Evolutionary conservation across 1,140 invertebrate species (phyloP).

Genomic region (Drosophila trapezifrons): DNA sequence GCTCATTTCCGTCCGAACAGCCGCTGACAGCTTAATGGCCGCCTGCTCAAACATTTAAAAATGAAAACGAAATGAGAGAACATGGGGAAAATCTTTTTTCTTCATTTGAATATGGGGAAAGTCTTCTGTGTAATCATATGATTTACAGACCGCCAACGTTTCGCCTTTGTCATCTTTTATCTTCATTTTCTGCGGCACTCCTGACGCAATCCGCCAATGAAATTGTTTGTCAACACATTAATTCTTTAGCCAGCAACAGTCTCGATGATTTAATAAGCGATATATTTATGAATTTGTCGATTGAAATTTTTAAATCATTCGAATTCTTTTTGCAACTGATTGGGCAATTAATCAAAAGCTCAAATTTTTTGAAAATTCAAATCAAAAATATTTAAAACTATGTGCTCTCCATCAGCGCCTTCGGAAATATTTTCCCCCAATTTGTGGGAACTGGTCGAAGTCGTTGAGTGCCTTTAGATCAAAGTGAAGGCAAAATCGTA

Average conservation of each 20-base stretch:
- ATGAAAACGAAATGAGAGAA: constrained; percentile 34
- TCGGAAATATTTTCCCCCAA: constrained; percentile 24
- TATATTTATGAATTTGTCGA: constrained; percentile 52
- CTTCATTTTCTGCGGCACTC: constrained; percentile 1
- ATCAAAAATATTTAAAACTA: constrained; percentile 47
- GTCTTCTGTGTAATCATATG: constrained; percentile 64
- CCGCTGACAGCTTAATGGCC: constrained; percentile 73
- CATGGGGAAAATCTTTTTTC: constrained; percentile 33
- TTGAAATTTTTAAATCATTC: constrained; percentile 39
- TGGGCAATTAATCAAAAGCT: constrained; percentile 69
- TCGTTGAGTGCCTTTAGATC: constrained; percentile 74
- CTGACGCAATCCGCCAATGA: constrained; percentile 66
- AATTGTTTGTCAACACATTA: constrained; percentile 74
- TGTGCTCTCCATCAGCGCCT: constrained; percentile 52
- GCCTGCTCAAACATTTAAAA: constrained; percentile 60
- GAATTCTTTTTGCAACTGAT: constrained; percentile 18
- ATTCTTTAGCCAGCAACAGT: constrained; percentile 48
- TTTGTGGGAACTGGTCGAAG: constrained; percentile 41
- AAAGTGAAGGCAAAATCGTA: constrained; percentile 65
- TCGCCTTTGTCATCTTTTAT: constrained; percentile 26
- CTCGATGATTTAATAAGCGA: constrained; percentile 66
- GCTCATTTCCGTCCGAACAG: constrained; percentile 53
- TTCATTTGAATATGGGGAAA: constrained; percentile 49
- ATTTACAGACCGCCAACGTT: constrained; percentile 58
- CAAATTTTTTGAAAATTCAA: constrained; percentile 30